These are phyloP conservation scores for Cremastobaeus sp. DNA, from an alignment of 2,888 invertebrate species.

Conservation along the genomic window DNA sequence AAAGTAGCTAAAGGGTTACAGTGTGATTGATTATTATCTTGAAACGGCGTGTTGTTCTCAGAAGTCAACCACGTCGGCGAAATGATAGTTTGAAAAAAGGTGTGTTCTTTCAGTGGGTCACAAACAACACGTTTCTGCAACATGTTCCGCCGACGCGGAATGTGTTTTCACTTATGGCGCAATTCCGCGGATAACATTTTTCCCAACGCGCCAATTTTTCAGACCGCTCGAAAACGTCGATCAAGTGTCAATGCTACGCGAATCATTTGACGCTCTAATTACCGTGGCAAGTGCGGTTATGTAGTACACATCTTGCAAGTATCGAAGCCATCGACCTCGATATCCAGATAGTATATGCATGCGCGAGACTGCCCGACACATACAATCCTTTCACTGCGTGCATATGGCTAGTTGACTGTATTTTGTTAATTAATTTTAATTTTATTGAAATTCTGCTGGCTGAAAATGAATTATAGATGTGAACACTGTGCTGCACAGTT, in stretches of 20 bases:
- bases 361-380: too few species aligned
- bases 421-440: slow-evolving; percentile 36
- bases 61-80: slow-evolving; percentile 16
- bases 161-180: too few species aligned
- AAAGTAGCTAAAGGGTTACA: slow-evolving; percentile 68
- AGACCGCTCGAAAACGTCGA: too few species aligned
- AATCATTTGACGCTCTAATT: slow-evolving; percentile 55
- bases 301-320: slow-evolving; percentile 44
- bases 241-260: too few species aligned
- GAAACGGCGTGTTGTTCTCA: slow-evolving; percentile 69
- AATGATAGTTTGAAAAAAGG: slow-evolving; percentile 12
- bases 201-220: too few species aligned
- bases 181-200: too few species aligned
- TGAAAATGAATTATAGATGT: too few species aligned
- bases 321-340: slow-evolving; percentile 50
- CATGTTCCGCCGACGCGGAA: too few species aligned
- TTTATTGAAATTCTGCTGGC: too few species aligned
- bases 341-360: slow-evolving; percentile 29
- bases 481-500: too few species aligned
- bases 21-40: slow-evolving; percentile 74
- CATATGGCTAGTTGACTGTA: slow-evolving; percentile 31
- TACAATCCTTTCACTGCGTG: slow-evolving; percentile 49
- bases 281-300: slow-evolving; percentile 32
- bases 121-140: too few species aligned
- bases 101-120: too few species aligned